phyloP scores from a whole-genome alignment of 2,113 vertebrate species.

The Halcyon senegalensis region DNA sequence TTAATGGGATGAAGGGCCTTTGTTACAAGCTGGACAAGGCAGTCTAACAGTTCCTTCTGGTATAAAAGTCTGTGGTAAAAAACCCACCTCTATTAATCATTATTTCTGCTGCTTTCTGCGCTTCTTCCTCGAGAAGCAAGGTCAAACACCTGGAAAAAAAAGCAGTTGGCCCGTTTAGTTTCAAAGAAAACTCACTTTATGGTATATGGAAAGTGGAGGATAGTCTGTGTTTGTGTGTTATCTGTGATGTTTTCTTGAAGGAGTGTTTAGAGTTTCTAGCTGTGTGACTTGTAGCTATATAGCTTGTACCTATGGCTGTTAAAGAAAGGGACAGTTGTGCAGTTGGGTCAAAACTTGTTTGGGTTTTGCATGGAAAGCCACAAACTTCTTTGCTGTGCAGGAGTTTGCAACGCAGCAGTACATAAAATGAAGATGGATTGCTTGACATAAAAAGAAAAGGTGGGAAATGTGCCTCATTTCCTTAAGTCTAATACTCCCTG shows the following conservation, averaged over 20 bases:
- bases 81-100: neutral
- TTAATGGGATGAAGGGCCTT: neutral
- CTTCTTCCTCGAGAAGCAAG: neutral
- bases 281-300: neutral
- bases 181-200: neutral
- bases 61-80: neutral
- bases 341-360: neutral
- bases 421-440: neutral
- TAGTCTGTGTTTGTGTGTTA: neutral
- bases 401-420: neutral
- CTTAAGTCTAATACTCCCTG: neutral
- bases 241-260: neutral
- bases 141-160: neutral
- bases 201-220: neutral
- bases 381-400: neutral
- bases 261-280: neutral
- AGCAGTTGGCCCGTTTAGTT: neutral
- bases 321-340: neutral
- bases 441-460: neutral
- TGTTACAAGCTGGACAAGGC: neutral
- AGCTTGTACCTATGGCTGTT: neutral
- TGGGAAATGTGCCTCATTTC: neutral
- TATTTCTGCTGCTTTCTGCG: neutral
- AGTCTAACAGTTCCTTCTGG: neutral
- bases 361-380: neutral